These are phyloP conservation scores for Pardalotus punctatus DNA, from an alignment of 2,113 vertebrate species.

Conservation along the genomic window DNA sequence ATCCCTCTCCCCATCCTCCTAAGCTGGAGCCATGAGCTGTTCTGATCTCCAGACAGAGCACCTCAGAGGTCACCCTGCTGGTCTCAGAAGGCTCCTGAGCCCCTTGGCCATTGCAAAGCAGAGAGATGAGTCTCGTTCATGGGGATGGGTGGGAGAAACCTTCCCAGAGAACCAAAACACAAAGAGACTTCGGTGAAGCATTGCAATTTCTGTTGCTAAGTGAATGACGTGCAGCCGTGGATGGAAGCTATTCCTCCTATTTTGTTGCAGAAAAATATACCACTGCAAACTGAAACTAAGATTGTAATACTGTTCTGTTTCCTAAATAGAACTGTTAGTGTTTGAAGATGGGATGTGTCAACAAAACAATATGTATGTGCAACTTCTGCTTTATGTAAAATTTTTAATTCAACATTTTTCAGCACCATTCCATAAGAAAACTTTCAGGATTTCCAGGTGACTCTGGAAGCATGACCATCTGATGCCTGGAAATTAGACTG, in stretches of 20 bases:
- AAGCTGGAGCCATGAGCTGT: neutral
- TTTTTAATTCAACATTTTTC: neutral
- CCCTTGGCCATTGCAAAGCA: neutral
- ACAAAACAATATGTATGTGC: fast-evolving
- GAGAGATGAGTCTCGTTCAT: neutral
- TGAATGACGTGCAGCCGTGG: neutral
- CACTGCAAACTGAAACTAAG: neutral
- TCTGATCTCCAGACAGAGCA: neutral
- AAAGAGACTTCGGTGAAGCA: neutral
- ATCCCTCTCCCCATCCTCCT: fast-evolving
- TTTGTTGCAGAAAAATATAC: neutral
- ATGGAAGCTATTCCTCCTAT: neutral
- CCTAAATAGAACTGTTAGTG: neutral
- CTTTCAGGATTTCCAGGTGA: neutral
- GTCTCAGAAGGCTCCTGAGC: neutral
- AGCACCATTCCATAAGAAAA: neutral
- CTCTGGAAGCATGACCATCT: neutral
- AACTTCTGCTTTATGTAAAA: neutral
- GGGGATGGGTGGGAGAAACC: neutral
- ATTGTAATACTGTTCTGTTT: neutral
- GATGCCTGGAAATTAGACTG: neutral
- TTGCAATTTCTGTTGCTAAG: neutral
- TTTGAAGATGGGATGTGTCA: neutral
- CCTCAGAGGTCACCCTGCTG: neutral
- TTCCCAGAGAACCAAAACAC: neutral